Conservation (phyloP, 2,113 vertebrate species). For the Percopsis transmontana region DNA sequence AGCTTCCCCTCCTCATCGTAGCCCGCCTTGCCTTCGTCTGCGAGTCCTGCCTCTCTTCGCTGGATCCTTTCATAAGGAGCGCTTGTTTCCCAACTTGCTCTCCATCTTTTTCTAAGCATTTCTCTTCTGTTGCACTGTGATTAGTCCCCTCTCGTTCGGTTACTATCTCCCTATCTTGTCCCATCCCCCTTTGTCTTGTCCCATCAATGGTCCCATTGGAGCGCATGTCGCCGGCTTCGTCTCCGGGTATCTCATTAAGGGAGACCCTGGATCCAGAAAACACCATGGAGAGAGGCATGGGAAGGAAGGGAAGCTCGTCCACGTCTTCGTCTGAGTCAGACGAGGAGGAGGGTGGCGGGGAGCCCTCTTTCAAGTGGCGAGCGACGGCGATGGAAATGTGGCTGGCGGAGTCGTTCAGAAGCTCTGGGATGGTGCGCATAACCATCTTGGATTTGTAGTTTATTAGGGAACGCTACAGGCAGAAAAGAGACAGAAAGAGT, state of each 20-base stretch:
- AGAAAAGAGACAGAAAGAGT: background rate
- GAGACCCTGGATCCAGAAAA: slow-evolving; percentile 91
- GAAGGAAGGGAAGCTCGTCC: slow-evolving; percentile 92
- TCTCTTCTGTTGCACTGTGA: slow-evolving; percentile 44
- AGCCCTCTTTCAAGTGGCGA: slow-evolving; percentile 83
- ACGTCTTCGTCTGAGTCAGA: slow-evolving; percentile 93
- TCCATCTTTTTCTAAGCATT: slow-evolving; percentile 46
- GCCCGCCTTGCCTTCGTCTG: slow-evolving; percentile 69
- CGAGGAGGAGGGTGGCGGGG: slow-evolving; percentile 86
- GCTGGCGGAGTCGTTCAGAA: slow-evolving; percentile 86
- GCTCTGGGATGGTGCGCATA: slow-evolving; percentile 90
- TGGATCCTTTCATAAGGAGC: slow-evolving; percentile 74
- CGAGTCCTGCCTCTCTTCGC: slow-evolving; percentile 71
- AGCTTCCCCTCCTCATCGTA: slow-evolving; percentile 89
- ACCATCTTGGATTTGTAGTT: slow-evolving; percentile 97
- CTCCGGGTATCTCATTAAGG: slow-evolving; percentile 89
- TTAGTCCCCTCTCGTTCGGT: slow-evolving; percentile 8
- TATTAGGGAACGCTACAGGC: slow-evolving; percentile 87
- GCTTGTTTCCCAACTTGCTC: slow-evolving; percentile 49
- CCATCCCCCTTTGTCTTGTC: background rate
- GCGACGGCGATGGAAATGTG: slow-evolving; percentile 89
- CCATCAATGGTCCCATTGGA: slow-evolving; percentile 46
- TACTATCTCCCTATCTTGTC: slow-evolving; percentile 31
- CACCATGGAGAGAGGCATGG: slow-evolving; percentile 88
- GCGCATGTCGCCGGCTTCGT: slow-evolving; percentile 70